phyloP scores from a whole-genome alignment of 1,140 invertebrate genomes.

The Maconellicoccus hirsutus region DNA sequence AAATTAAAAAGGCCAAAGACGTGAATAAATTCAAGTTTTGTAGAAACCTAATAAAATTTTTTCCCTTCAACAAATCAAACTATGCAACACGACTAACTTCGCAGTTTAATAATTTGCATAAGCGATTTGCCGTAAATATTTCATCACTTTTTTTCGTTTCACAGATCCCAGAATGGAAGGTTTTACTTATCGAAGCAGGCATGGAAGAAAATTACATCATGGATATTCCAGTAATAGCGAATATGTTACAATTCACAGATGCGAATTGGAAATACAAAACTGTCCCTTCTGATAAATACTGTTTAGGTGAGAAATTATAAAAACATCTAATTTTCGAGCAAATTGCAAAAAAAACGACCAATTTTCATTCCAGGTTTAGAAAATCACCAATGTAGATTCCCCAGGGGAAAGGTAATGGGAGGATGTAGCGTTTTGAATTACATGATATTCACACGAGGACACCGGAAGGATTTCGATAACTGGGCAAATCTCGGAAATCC shows the following conservation, averaged over 20 bases:
- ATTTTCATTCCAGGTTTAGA: slow-evolving; percentile 26
- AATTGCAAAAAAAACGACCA: too few species aligned
- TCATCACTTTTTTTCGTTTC: slow-evolving; percentile 26
- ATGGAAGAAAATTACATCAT: slow-evolving; percentile 43
- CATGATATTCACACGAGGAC: slow-evolving; percentile 75
- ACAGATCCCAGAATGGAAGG: slow-evolving; percentile 39
- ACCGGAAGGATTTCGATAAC: slow-evolving; percentile 57
- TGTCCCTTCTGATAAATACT: slow-evolving; percentile 41
- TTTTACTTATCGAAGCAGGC: slow-evolving; percentile 48
- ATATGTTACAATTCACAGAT: slow-evolving; percentile 45
- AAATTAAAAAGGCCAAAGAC: too few species aligned
- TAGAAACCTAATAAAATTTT: too few species aligned
- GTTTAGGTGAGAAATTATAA: slow-evolving; percentile 33
- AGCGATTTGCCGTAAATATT: background rate
- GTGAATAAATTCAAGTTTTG: too few species aligned
- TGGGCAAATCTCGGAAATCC: slow-evolving; percentile 51
- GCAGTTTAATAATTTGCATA: background rate
- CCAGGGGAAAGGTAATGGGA: slow-evolving; percentile 30
- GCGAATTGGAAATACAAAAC: slow-evolving; percentile 49
- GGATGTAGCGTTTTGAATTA: slow-evolving; percentile 45
- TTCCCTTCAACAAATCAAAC: background rate
- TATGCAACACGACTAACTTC: background rate
- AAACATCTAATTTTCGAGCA: background rate
- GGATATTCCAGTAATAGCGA: slow-evolving; percentile 52
- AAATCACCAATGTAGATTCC: slow-evolving; percentile 29